Percentiles rank a stretch among this genome's conserved stretches.
Evolutionary conservation across 2,797 vertebrate genomes (phyloP).

Genomic region (Sebastes wilsoni): DNA sequence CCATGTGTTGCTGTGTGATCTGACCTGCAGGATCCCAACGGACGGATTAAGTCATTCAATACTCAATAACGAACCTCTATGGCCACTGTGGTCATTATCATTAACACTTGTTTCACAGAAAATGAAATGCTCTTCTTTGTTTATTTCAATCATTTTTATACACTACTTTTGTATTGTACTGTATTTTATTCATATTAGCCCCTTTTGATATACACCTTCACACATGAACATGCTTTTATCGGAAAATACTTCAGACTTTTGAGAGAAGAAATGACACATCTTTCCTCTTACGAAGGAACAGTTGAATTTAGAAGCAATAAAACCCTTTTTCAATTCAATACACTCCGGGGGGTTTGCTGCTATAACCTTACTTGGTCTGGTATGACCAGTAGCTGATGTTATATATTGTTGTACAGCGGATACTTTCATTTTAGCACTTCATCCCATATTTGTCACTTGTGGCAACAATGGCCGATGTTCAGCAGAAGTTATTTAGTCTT

Average conservation of each 20-base stretch:
- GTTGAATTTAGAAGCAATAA: not conserved
- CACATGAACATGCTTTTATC: not conserved
- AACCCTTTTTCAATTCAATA: not conserved
- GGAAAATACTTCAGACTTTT: not conserved
- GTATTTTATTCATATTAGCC: not conserved
- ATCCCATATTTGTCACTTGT: not conserved
- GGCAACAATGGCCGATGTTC: not conserved
- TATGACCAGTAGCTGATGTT: not conserved
- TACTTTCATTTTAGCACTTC: not conserved
- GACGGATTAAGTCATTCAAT: conserved; percentile 4
- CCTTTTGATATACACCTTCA: not conserved
- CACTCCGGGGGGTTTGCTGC: not conserved
- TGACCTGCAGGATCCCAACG: not conserved
- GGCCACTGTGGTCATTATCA: not conserved
- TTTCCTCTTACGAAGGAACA: not conserved
- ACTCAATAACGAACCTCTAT: not conserved
- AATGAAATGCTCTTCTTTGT: not conserved
- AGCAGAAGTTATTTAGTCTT: not conserved
- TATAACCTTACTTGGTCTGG: not conserved
- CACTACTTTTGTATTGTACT: fast-evolving
- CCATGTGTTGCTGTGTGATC: not conserved
- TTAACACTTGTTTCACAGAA: not conserved
- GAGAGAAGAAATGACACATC: not conserved
- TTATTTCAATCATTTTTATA: not conserved
- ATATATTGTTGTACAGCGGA: not conserved